Conservation (phyloP, 2,797 vertebrate species). For the Rhincodon typus region DNA sequence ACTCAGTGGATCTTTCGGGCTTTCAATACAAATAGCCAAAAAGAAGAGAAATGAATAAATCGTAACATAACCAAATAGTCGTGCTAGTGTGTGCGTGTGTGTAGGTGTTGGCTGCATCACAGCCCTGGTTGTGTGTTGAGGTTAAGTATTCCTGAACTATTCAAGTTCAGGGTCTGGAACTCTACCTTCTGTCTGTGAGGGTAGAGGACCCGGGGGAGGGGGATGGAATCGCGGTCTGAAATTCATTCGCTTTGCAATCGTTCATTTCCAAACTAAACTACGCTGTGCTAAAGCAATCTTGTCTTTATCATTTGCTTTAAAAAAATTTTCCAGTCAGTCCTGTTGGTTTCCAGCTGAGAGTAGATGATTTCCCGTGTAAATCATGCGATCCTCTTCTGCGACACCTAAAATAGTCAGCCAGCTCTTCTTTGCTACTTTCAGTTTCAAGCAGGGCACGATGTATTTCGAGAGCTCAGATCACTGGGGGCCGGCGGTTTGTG, state of each 20-base stretch:
- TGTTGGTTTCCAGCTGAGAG: background rate
- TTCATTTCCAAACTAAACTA: conserved; percentile 8
- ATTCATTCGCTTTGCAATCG: background rate
- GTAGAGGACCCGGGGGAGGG: background rate
- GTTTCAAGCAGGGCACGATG: background rate
- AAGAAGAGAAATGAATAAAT: background rate
- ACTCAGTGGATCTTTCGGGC: background rate
- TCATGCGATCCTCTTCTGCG: background rate
- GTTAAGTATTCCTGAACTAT: conserved; percentile 7
- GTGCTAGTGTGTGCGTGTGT: background rate
- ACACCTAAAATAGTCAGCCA: background rate
- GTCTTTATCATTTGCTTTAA: background rate
- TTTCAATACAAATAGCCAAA: background rate
- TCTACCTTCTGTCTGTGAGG: background rate
- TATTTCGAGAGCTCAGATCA: background rate
- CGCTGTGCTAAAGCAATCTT: background rate
- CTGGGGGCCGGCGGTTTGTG: background rate
- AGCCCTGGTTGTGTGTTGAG: background rate
- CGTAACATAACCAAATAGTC: background rate
- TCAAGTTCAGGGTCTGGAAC: background rate
- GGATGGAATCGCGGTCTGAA: background rate
- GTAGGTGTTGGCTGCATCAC: background rate
- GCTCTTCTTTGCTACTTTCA: background rate
- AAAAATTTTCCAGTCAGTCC: background rate
- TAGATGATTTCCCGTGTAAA: background rate